phyloP scores from a whole-genome alignment of 1,140 invertebrate genomes.

The Cepaea nemoralis region DNA sequence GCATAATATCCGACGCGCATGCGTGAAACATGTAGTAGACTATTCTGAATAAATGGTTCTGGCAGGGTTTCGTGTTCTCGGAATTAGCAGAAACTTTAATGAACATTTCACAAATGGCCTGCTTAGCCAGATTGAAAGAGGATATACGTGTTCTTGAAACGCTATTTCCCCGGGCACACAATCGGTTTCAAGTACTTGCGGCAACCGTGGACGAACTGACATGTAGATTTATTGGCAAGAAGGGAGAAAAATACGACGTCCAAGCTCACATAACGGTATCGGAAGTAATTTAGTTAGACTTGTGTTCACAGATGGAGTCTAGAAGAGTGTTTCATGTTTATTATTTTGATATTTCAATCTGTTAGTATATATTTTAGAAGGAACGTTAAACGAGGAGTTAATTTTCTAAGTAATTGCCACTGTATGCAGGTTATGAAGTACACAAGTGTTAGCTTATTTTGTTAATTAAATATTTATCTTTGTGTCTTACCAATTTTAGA shows the following conservation, averaged over 20 bases:
- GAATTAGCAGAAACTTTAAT: background rate
- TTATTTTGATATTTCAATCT: too few relatives aligned
- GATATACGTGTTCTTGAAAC: conserved; percentile 96
- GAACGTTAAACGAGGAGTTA: too few relatives aligned
- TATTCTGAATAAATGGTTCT: conserved; percentile 41
- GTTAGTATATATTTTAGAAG: too few relatives aligned
- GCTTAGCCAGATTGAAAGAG: conserved; percentile 95
- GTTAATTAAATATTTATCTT: too few relatives aligned
- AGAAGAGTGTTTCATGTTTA: background rate
- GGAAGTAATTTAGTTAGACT: background rate
- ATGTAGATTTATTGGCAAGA: conserved; percentile 94
- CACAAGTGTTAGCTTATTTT: too few relatives aligned
- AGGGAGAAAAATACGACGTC: conserved; percentile 94
- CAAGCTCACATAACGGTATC: conserved; percentile 92
- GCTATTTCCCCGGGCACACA: conserved; percentile 94
- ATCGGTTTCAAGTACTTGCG: conserved; percentile 88
- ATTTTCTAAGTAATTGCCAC: too few relatives aligned
- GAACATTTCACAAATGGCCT: conserved; percentile 82
- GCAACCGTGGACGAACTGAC: conserved; percentile 98
- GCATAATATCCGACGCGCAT: conserved; percentile 32
- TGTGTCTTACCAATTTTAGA: too few relatives aligned
- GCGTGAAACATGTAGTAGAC: conserved; percentile 18
- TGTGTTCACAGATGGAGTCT: background rate
- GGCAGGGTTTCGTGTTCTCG: conserved; percentile 4
- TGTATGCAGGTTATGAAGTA: too few relatives aligned